phyloP scores from a whole-genome alignment of 2,113 vertebrate genomes.

The Podocnemis expansa region DNA sequence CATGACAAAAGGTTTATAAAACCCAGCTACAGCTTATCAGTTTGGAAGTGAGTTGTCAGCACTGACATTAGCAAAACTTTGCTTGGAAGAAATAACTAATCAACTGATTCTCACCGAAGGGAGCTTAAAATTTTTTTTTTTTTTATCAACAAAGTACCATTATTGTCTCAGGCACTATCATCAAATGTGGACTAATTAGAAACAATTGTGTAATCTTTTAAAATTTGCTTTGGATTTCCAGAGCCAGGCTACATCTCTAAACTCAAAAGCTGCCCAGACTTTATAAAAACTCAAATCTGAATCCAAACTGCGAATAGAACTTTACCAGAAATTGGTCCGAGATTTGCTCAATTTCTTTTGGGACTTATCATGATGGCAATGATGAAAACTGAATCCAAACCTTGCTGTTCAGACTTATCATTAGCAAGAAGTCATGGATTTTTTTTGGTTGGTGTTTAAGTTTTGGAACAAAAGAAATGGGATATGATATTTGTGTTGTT shows the following conservation, averaged over 20 bases:
- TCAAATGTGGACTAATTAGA: conserved; percentile 9
- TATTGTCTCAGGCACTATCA: not conserved
- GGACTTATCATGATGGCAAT: not conserved
- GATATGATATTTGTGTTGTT: not conserved
- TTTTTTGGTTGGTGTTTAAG: not conserved
- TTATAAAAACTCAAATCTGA: not conserved
- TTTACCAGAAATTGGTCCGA: not conserved
- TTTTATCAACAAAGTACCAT: not conserved
- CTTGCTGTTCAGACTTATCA: not conserved
- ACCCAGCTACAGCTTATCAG: not conserved
- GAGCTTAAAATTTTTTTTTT: not conserved
- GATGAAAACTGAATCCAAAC: not conserved
- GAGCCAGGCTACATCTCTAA: not conserved
- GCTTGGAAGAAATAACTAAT: not conserved
- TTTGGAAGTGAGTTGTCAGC: not conserved
- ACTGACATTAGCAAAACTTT: not conserved
- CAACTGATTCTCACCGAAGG: not conserved
- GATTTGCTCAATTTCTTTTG: not conserved
- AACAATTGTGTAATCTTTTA: not conserved
- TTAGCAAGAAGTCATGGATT: not conserved
- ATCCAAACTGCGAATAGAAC: not conserved
- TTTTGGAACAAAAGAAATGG: not conserved
- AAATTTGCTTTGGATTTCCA: conserved; percentile 2
- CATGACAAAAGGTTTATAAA: not conserved
- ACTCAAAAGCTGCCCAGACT: not conserved